Evolutionary conservation across 2,113 vertebrate genomes (phyloP).

Genomic region (Corythaeola cristata): DNA sequence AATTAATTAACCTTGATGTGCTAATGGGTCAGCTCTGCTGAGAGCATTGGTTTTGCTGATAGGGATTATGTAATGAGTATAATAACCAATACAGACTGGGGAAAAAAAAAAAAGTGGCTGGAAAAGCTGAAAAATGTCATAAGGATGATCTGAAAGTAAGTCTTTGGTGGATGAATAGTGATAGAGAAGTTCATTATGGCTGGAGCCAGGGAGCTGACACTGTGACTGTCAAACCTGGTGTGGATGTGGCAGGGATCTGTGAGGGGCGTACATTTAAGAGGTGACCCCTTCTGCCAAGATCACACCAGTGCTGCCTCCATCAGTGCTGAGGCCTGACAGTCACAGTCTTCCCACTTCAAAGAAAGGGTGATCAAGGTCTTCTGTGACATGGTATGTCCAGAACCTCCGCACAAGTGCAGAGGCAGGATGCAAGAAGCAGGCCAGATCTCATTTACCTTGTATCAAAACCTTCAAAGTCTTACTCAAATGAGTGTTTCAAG

Average conservation of each 20-base stretch:
- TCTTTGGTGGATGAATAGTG: neutral
- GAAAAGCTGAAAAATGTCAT: neutral
- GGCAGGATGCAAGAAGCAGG: neutral
- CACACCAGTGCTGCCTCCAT: neutral
- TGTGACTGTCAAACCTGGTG: neutral
- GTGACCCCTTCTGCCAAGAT: neutral
- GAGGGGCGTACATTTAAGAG: neutral
- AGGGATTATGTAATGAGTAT: neutral
- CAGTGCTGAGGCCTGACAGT: neutral
- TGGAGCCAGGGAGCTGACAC: neutral
- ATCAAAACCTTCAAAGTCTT: neutral
- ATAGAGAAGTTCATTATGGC: neutral
- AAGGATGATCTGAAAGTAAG: neutral
- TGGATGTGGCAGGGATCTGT: neutral
- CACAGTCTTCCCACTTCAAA: neutral
- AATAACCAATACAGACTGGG: neutral
- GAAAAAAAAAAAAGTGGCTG: neutral
- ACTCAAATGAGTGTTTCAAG: neutral
- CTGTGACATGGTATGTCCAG: neutral
- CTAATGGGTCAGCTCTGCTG: neutral
- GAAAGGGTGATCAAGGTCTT: neutral
- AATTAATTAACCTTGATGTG: slow-evolving; percentile 5
- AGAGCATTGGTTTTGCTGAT: neutral
- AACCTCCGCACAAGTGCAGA: neutral
- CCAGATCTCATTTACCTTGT: neutral